Base-by-base conservation (phyloP, 2,888 invertebrate species). In the Ochropacha duplaris region DNA sequence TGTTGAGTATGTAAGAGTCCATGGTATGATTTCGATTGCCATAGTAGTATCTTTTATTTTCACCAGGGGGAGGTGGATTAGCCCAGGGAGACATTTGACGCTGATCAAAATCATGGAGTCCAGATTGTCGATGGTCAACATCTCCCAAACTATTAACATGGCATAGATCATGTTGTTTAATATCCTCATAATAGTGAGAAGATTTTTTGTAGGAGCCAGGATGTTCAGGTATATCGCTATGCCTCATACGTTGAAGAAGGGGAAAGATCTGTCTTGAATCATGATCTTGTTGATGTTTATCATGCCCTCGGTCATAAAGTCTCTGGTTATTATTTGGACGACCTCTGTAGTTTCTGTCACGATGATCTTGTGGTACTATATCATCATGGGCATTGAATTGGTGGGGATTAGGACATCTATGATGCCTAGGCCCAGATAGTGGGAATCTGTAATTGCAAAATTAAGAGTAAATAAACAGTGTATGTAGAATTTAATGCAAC, bases 111-210 rank as follows among this genome's bases (percentile, higher is more conserved):
- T 44, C 44, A 19, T 19, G 19, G 16, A 19, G 19, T 19, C 59
- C 54, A 28, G 61, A 54, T 58, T 80, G 83, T 19, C 89, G 74
- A 22, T 84, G 84, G 66, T 91, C 91, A 16, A 90, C 62, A 78
- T 92, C 90, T 19, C 90, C 88, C 83, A 88, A 83, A 62, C 78
- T 87, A 62, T 89, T 91, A 19, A 84, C 60, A 62, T 74, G 79
- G 62, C 59, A 76, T 44, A 61, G 57, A 22, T 76, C 74, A 44
- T 24, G 50, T 54, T 49, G 12, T 5, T 66, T 57, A 22, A 58
- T 57, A 39, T 76, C 74, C 14, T 79, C 70, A 69, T 80, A 82
- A 62, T 57, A 71, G 39, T 63, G 66, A 28, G 49, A 5, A 9
- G 61, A 31, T 14, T 76, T 66, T 49, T 60, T 65, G 57, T 65